Base-by-base conservation (phyloP, 2,113 vertebrate genomes). In the Chaetodon trifascialis region DNA sequence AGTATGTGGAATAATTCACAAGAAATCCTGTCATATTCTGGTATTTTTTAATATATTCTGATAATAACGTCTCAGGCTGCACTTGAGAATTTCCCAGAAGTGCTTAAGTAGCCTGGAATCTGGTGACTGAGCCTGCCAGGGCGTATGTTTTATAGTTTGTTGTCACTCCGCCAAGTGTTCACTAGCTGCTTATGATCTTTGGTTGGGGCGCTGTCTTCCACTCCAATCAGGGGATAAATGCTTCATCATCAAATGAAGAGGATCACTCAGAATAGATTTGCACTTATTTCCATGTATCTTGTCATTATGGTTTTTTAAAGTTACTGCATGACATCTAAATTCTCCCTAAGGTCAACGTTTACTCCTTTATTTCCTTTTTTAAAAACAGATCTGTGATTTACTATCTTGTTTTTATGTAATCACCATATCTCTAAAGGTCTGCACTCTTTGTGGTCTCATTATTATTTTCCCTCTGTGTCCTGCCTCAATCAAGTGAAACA, bases 401-500 rank as follows among this genome's bases (percentile, higher is more conserved):
- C n/a, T 2, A 21, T 10, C 15, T 44, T 11, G 44, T 36, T 38
- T 42, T 73, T 40, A 23, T 64, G 11, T 63, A 23, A 56, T 62
- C 56, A 14, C 4, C 2, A 0, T 44, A 38, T 25, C 36, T 51
- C 51, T 19, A 38, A 56, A 56, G 52, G 63, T 46, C 25, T 40
- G 30, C 30, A 30, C 30, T 30, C 30, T 30, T 30, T 30, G 30
- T 30, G 7, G n/a, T 73, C 15, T 66, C 2, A 23, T 52, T 42
- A 4, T n/a, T 34, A 9, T 68, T 21, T 66, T 44, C 44, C 9
- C 23, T 75, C 36, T 79, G 19, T 82, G 17, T 65, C 82, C 38
- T 49, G 49, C 21, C 63, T 84, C 38, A 51, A 75, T 91, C 6
- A 86, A 99, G 98, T 98, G 86, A 97, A 96, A 94, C 96, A 97